Conservation (phyloP, 2,888 invertebrate genomes). For the Shargacucullia verbasci region DNA sequence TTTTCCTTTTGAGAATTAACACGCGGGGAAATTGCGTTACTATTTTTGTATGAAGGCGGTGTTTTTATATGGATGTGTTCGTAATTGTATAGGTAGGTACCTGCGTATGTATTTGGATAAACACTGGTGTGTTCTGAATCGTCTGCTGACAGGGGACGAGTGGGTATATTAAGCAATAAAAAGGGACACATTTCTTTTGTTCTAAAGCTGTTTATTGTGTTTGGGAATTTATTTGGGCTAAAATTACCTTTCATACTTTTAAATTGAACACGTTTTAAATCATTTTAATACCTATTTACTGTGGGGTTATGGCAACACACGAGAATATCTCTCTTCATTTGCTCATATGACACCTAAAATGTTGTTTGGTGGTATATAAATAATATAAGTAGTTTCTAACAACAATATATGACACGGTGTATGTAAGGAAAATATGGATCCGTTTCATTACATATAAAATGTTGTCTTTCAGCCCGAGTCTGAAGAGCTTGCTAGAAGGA, state of each 20-base stretch:
- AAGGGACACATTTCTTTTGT: constrained; percentile 27
- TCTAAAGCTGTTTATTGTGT: constrained; percentile 11
- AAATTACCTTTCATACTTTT: not conserved
- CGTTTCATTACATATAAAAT: constrained; percentile 82
- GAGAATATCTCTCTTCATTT: too few relatives aligned
- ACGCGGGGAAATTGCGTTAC: constrained; percentile 45
- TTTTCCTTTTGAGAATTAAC: constrained; percentile 52
- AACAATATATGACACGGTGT: too few relatives aligned
- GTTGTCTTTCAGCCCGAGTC: constrained; percentile 97
- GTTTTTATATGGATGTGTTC: constrained; percentile 42
- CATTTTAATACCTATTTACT: too few relatives aligned
- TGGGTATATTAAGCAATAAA: constrained; percentile 39
- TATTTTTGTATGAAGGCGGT: constrained; percentile 42
- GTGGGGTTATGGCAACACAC: too few relatives aligned
- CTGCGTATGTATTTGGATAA: constrained; percentile 23
- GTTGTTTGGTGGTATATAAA: too few relatives aligned
- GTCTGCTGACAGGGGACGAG: constrained; percentile 11
- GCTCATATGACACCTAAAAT: too few relatives aligned
- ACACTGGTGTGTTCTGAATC: constrained; percentile 17
- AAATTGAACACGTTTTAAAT: too few relatives aligned
- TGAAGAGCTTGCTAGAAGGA: constrained; percentile 97
- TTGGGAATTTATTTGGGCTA: constrained; percentile 2
- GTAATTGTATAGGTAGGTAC: constrained; percentile 21
- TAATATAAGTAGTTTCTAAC: too few relatives aligned
- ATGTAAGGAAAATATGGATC: constrained; percentile 69